Evolutionary conservation across 2,113 vertebrate genomes (phyloP), one percentile per base, ranked within the genome.

Genomic region (Marmota flaviventris): DNA sequence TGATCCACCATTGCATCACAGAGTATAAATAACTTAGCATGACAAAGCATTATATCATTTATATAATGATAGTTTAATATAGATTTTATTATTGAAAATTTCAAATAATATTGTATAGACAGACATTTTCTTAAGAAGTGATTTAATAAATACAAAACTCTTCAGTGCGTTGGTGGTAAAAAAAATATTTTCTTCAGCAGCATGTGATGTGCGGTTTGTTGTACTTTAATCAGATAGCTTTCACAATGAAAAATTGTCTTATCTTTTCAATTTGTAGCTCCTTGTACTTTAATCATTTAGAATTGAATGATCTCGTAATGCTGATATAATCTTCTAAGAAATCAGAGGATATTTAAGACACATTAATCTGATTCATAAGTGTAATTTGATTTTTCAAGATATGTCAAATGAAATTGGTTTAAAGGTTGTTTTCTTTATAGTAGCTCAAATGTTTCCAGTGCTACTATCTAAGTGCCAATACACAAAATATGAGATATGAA

Each of bases 311-410:
- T 93, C 63, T 86, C 79, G 85, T 48, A 78, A 32, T 86, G 56
- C 25, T 94, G 92, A 93, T 95, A 93, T 79, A 95, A 93, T 91
- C 89, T 95, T 73, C 20, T 42, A 83, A 79, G 39, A 97, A 96
- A 95, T 32, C 63, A 11, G 32, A 92, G 27, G 56, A 81, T 92
- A 97, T 97, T 97, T 97, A 96, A 91, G 73, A 89, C 18, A 96
- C n/a, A 91, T 89, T 94, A 96, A 93, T 97, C 73, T 97, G 78
- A 96, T 96, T 95, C 86, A 81, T 89, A 65, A 32, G 48, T 91
- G 11, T 89, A 95, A 97, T 95, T 94, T 96, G 92, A 96, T 94
- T 97, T 96, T 93, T 96, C 86, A 96, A 93, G 84, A 79, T 94
- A 95, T 53, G 86, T 89, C 93, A 95, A 87, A 86, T 72, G 5